Evolutionary conservation across 2,113 vertebrate genomes (phyloP), one percentile per base, ranked within the genome.

Genomic region (Jaculus jaculus): DNA sequence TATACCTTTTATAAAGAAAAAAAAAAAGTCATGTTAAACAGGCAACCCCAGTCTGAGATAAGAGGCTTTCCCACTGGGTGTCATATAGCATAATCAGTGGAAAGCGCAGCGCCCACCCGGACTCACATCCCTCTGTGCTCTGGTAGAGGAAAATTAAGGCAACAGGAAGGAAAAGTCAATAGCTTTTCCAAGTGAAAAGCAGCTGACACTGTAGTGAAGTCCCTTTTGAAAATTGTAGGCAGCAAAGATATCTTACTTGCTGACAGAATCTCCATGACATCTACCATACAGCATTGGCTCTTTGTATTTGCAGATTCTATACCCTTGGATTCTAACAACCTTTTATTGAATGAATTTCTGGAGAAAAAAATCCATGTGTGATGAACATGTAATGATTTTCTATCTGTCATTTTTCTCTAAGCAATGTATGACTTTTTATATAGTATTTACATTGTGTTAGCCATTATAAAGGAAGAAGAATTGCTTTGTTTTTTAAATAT

Each of bases 61-160:
- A 98, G 98, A 98, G 97, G 97, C 94, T 97, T 95, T 89, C 98
- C 98, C 95, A 97, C 98, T 98, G 98, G 94, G 98, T 92, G 68
- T 68, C 96, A 93, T 73, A 54, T 54, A 83, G 94, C 79, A 30
- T 93, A 96, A 97, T 98, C 97, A 97, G 94, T 91, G 17, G 90
- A 95, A 97, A 94, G 96, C 91, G 5, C 73, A 88, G 96, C 92
- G 97, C 97, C 90, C 97, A 97, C 98, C 97, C 97, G 97, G 97
- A 94, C 95, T 75, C 92, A 84, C 90, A 96, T 92, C 97, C 91
- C 92, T 97, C 96, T 61, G n/a, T 83, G 95, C 34, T 97, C 86
- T 71, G 93, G 87, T n/a, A 87, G 93, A 75, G 95, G 96, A 97
- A 98, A 97, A 98, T 97, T 87, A 98, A 97, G 97, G 96, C 93